Evolutionary conservation across 2,888 invertebrate species (phyloP).

Genomic region (Alloscopus bannaensis): DNA sequence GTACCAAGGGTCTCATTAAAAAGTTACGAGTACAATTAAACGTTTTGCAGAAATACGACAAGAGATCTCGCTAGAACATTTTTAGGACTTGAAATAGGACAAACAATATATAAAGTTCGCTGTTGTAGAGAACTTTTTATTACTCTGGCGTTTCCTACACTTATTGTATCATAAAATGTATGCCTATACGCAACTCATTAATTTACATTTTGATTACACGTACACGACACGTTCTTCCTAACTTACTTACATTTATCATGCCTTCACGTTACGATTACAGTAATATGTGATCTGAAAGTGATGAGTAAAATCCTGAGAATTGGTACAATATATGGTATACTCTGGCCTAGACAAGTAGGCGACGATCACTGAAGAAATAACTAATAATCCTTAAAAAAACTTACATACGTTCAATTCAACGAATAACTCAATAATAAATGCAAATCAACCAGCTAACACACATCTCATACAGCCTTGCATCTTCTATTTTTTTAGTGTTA

Average conservation of each 20-base stretch:
- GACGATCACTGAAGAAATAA: background rate
- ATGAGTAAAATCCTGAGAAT: constrained; percentile 52
- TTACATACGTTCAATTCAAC: too few relatives aligned
- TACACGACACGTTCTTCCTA: background rate
- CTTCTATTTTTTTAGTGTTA: too few relatives aligned
- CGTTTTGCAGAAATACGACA: constrained; percentile 24
- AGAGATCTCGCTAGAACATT: constrained; percentile 26
- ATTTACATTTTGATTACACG: background rate
- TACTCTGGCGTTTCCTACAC: too few relatives aligned
- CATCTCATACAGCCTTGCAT: too few relatives aligned
- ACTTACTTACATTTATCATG: background rate
- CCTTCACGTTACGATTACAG: constrained; percentile 8
- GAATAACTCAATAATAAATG: too few relatives aligned
- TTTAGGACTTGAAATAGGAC: constrained; percentile 19
- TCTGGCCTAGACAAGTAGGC: constrained; percentile 6
- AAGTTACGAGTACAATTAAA: too few relatives aligned
- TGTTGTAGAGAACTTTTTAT: too few relatives aligned
- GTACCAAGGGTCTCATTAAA: too few relatives aligned
- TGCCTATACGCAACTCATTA: background rate
- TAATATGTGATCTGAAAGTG: constrained; percentile 33
- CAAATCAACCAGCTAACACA: too few relatives aligned
- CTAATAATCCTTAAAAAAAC: too few relatives aligned
- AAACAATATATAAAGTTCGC: constrained; percentile 3
- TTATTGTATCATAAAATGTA: constrained; percentile 7
- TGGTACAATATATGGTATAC: constrained; percentile 44